Base-by-base conservation (phyloP, 2,797 vertebrate genomes). In the Catostomus latipinnis region DNA sequence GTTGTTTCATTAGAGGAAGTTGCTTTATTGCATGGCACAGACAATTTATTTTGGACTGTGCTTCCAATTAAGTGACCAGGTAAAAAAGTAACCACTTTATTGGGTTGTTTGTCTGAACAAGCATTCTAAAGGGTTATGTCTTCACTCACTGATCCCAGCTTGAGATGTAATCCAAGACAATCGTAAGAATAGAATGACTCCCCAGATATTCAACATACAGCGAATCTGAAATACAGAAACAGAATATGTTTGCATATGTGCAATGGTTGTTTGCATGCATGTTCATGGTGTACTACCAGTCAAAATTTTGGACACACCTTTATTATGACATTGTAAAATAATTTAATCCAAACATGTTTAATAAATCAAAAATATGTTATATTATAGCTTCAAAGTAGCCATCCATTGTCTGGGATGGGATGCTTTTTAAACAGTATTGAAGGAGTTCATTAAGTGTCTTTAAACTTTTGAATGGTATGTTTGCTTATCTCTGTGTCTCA, bases 171-270 rank as follows among this genome's bases (percentile, higher is more conserved):
- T 93, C 91, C 86, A 93, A 0, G 92, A 89, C 74, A 95, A 81
- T 22, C 86, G 82, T 34, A 95, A 91, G 53, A 92, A 94, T 65
- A 95, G 80, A 84, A 94, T 91, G 71, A 95, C 88, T 0, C 94
- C 93, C 94, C 91, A 93, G 16, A 93, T 94, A 53, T 93, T 94
- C 74, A 95, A 74, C 93, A 95, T 94, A 75, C 92, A 95, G 3
- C 91, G 91, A 34, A 95, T 83, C 93, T 94, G 72, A 6, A 70
- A 77, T n/a, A 60, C 18, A 63, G 3, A 56, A 9, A 8, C 9
- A 50, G 8, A 48, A 43, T 1, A 0, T 61, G 14, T 49, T 8
- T 72, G 60, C 0, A 6, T 8, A 8, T 54, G 53, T 1, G 3
- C 6, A 2, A 12, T 6, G 16, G 1, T 16, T 5, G 2, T 65